A percentile compares a stretch with the other conserved stretches of the same genome.
Conservation (phyloP, 2,113 vertebrate species). For the Progne subis region DNA sequence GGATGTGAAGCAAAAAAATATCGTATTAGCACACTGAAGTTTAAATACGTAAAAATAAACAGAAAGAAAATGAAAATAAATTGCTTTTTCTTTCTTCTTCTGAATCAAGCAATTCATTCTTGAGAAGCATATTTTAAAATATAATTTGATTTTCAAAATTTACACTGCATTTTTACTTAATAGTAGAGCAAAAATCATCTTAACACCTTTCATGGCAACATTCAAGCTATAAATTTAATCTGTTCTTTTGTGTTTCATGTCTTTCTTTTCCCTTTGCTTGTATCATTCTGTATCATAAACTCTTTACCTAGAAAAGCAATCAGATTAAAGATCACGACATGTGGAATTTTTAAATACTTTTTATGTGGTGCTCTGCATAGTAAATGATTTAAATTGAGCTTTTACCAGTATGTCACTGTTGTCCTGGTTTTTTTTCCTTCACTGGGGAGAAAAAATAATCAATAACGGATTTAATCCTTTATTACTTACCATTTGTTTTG, state of each 20-base stretch:
- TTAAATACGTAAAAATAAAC: background rate
- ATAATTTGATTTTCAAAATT: background rate
- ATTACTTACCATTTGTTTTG: background rate
- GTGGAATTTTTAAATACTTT: background rate
- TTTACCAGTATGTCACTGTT: background rate
- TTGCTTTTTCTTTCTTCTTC: background rate
- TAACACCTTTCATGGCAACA: background rate
- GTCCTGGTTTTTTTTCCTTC: background rate
- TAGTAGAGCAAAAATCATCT: background rate
- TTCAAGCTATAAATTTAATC: background rate
- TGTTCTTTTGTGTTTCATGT: background rate
- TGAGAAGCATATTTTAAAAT: background rate
- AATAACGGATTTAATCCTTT: background rate
- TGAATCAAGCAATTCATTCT: background rate
- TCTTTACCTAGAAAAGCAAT: background rate
- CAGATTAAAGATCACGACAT: background rate
- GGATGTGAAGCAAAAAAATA: background rate
- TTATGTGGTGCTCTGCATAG: background rate
- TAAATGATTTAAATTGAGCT: background rate
- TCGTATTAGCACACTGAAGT: fast-evolving
- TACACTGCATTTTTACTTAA: background rate
- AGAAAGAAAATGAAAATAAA: background rate
- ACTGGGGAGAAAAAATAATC: background rate
- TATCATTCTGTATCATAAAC: background rate
- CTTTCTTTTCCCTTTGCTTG: background rate